Conservation (phyloP, 2,797 vertebrate species). For the Thalassophryne amazonica region DNA sequence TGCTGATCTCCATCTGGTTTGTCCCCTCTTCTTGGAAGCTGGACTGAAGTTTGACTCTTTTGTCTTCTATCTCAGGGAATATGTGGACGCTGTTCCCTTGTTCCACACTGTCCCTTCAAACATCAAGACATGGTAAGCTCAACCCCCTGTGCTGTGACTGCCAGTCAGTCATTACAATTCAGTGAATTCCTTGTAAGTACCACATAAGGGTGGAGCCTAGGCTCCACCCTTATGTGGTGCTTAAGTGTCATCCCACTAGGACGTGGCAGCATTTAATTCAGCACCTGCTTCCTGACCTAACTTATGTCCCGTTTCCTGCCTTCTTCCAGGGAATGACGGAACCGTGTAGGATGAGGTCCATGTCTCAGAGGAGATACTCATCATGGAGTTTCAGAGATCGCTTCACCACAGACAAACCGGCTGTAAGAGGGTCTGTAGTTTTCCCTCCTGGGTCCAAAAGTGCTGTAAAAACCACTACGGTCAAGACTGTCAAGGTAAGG, state of each 20-base stretch:
- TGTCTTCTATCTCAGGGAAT: slow-evolving; percentile 63
- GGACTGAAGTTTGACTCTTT: slow-evolving; percentile 1
- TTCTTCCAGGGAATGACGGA: slow-evolving; percentile 36
- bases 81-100: slow-evolving; percentile 74
- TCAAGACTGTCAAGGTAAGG: slow-evolving; percentile 84
- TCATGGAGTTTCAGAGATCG: neutral
- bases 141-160: neutral
- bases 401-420: slow-evolving; percentile 12
- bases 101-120: slow-evolving; percentile 72
- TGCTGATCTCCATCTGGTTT: neutral
- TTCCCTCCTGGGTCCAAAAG: slow-evolving; percentile 72
- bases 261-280: too few species aligned
- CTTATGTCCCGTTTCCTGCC: too few species aligned
- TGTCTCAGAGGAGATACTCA: fast-evolving
- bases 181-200: too few species aligned
- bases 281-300: too few species aligned
- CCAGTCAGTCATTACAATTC: neutral
- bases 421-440: slow-evolving; percentile 79
- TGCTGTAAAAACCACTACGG: slow-evolving; percentile 93
- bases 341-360: neutral
- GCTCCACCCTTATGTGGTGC: too few species aligned
- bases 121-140: slow-evolving; percentile 70
- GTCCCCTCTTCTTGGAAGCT: neutral
- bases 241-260: too few species aligned
- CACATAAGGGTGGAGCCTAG: too few species aligned